Base-by-base conservation (phyloP, 2,888 invertebrate genomes). In the Lissocephala sabroskyi region DNA sequence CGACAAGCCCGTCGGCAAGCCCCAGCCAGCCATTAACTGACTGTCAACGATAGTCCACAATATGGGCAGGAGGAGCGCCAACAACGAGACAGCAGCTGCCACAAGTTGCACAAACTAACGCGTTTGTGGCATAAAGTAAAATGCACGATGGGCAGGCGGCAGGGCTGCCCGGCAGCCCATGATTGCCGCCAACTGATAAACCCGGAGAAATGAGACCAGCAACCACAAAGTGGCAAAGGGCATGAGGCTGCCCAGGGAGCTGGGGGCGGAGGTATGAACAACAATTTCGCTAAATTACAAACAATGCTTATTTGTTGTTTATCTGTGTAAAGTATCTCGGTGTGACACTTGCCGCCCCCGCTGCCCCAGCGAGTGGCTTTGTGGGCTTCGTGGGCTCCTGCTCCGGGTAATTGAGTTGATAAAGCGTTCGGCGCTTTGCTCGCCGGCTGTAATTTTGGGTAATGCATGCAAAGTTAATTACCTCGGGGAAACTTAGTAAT, bases 251-350 rank as follows among this genome's bases (percentile, higher is more conserved):
- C 33, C 11, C 7, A 14, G 6, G 33, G 13, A 33, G 5, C 4
- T 3, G 33, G 13, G 33, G 6, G 1, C 1, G 14, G 16, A 13
- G 30, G 32, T 23, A 36, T 37, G 42, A 41, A 49, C 57, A 58
- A 56, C 66, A 62, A 57, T 70, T 66, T 74, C 56, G 70, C 58
- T 64, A 74, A 77, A 77, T 74, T 77, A 70, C 75, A 70, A 74
- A 66, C 71, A 73, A 77, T 66, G 66, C 71, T 71, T 77, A 77
- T 71, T 71, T 71, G 78, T 76, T 77, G 75, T 74, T 70, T 71
- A 77, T 71, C 71, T 70, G 52, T 50, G 56, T 62, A 70, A 74
- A 66, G 54, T 70, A 71, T 74, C 71, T 65, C 49, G 53, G 41
- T 47, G 51, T 61, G 57, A 45, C 48, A 37, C 43, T 40, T 44